A percentile compares a stretch with the other conserved stretches of the same genome.
Conservation (phyloP, 2,797 vertebrate genomes). For the Pseudopleuronectes americanus region DNA sequence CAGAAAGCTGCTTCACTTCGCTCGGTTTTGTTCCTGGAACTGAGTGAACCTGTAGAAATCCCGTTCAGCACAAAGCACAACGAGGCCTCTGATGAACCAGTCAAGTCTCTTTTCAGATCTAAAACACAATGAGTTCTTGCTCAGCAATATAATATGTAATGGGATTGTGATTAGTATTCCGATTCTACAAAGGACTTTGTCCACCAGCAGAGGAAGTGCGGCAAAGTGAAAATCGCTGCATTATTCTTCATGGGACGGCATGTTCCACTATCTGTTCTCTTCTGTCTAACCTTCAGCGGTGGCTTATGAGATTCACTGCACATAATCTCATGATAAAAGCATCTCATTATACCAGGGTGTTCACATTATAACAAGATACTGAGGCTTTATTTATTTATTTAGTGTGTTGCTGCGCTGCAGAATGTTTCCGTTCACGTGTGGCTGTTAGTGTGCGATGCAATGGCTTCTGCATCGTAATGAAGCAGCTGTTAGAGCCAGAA, state of each 20-base stretch:
- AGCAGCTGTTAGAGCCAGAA: slow-evolving; percentile 2
- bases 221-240: slow-evolving; percentile 38
- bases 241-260: slow-evolving; percentile 35
- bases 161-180: slow-evolving; percentile 36
- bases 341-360: slow-evolving; percentile 44
- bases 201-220: slow-evolving; percentile 14
- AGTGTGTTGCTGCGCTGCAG: background rate
- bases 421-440: background rate
- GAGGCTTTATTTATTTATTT: slow-evolving; percentile 7
- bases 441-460: background rate
- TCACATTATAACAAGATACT: slow-evolving; percentile 20
- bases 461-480: background rate
- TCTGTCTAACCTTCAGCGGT: slow-evolving; percentile 44
- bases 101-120: slow-evolving; percentile 4
- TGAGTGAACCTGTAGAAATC: background rate
- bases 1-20: background rate
- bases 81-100: background rate
- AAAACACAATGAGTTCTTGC: slow-evolving; percentile 13
- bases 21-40: background rate
- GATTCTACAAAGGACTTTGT: slow-evolving; percentile 36
- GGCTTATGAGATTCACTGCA: slow-evolving; percentile 27
- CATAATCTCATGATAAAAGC: slow-evolving; percentile 36
- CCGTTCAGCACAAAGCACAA: background rate
- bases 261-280: slow-evolving; percentile 46
- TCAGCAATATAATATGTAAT: slow-evolving; percentile 28